Evolutionary conservation across 2,888 invertebrate genomes (phyloP).

Genomic region (Masnerella sp.): DNA sequence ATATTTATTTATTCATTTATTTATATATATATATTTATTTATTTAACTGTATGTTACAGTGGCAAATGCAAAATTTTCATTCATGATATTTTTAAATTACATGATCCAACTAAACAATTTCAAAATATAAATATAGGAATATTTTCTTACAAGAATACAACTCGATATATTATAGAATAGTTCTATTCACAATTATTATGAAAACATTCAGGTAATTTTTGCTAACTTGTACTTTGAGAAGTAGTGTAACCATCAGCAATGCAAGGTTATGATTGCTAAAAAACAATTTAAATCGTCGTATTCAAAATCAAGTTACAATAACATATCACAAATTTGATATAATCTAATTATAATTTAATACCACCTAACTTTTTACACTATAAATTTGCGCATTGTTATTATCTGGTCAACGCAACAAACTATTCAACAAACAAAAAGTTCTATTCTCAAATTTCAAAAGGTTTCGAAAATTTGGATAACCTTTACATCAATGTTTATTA

Average conservation of each 20-base stretch:
- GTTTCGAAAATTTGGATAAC: background rate
- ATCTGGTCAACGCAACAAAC: conserved; percentile 36
- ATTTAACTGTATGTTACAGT: conserved; percentile 35
- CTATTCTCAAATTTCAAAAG: background rate
- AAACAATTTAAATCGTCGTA: conserved; percentile 27
- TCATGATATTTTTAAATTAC: conserved; percentile 31
- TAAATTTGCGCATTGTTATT: conserved; percentile 33
- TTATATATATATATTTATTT: conserved; percentile 5
- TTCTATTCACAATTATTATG: conserved; percentile 52
- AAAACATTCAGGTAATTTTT: conserved; percentile 59
- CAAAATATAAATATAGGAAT: conserved; percentile 51
- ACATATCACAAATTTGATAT: conserved; percentile 48
- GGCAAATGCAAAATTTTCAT: conserved; percentile 32
- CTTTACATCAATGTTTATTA: no score
- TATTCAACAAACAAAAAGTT: background rate
- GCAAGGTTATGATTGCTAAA: conserved; percentile 28
- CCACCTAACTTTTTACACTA: conserved; percentile 32
- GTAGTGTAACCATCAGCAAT: conserved; percentile 48
- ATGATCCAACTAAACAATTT: conserved; percentile 32
- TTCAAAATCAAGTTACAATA: conserved; percentile 33
- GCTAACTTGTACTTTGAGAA: conserved; percentile 59
- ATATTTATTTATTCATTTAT: no score
- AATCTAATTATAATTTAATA: conserved; percentile 35
- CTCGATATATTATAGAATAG: conserved; percentile 49
- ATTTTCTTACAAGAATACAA: conserved; percentile 57